A percentile compares a stretch with the other conserved stretches of the same genome.
phyloP scores from a whole-genome alignment of 2,797 vertebrate genomes.

The Natrix natrix region DNA sequence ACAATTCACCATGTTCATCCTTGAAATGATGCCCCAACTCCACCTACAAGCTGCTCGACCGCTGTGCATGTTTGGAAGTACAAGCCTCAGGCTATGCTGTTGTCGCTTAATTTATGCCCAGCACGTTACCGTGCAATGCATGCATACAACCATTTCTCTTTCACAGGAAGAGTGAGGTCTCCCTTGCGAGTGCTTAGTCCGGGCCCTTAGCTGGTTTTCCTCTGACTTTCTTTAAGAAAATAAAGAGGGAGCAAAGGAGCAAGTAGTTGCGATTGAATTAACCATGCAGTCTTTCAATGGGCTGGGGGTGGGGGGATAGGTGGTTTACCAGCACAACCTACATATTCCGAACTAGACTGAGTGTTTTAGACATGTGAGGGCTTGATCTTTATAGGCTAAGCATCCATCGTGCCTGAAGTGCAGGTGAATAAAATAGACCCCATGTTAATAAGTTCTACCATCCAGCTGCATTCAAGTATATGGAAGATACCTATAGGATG shows the following conservation, averaged over 20 bases:
- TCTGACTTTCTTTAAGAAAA: constrained; percentile 24
- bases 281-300: constrained; percentile 29
- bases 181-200: background rate
- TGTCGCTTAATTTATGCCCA: constrained; percentile 68
- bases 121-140: constrained; percentile 50
- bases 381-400: background rate
- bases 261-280: constrained; percentile 33
- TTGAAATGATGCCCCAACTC: no score
- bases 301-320: background rate
- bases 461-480: background rate
- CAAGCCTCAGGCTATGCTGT: constrained; percentile 45
- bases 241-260: background rate
- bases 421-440: background rate
- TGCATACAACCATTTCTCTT: background rate
- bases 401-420: background rate
- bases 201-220: background rate
- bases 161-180: background rate
- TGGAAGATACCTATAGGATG: background rate
- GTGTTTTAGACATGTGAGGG: background rate
- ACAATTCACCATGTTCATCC: no score
- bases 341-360: background rate
- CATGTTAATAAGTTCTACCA: background rate
- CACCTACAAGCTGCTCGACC: no score
- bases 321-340: background rate
- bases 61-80: no score